phyloP scores from a whole-genome alignment of 2,797 vertebrate species.

The Sebastes elongatus region DNA sequence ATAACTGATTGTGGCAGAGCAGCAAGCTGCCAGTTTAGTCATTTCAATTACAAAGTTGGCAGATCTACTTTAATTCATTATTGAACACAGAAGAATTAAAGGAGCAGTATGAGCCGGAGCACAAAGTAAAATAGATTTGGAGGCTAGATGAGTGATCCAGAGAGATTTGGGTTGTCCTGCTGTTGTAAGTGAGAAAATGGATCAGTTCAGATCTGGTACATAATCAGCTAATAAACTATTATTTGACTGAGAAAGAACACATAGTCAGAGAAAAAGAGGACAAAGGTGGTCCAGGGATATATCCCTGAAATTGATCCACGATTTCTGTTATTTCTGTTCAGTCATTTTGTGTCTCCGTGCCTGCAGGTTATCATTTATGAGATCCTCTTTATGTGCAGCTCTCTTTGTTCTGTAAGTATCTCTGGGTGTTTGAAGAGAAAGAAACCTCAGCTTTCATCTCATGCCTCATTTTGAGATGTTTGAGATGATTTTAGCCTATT shows the following conservation, averaged over 20 bases:
- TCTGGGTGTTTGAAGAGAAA: slow-evolving; percentile 42
- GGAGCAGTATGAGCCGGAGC: slow-evolving; percentile 21
- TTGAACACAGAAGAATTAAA: slow-evolving; percentile 59
- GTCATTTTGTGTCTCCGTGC: slow-evolving; percentile 10
- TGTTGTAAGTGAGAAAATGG: slow-evolving; percentile 22
- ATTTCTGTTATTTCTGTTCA: slow-evolving; percentile 33
- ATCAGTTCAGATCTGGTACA: slow-evolving; percentile 16
- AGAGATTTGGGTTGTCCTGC: slow-evolving; percentile 32
- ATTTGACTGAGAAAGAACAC: slow-evolving; percentile 1
- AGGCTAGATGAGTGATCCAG: slow-evolving; percentile 48
- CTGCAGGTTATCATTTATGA: slow-evolving; percentile 40
- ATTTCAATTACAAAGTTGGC: slow-evolving; percentile 51
- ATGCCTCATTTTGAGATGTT: slow-evolving; percentile 39
- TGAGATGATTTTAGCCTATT: slow-evolving; percentile 5
- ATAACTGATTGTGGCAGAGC: slow-evolving; percentile 22
- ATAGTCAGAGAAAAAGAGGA: neutral
- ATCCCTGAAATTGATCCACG: slow-evolving; percentile 26
- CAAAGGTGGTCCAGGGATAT: slow-evolving; percentile 1
- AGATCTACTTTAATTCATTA: slow-evolving; percentile 56
- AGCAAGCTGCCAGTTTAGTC: slow-evolving; percentile 27
- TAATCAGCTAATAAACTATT: slow-evolving; percentile 43
- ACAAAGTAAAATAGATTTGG: slow-evolving; percentile 39
- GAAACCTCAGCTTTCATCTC: slow-evolving; percentile 57
- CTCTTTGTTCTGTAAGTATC: slow-evolving; percentile 51
- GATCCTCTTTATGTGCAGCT: slow-evolving; percentile 19